phyloP scores from a whole-genome alignment of 92 coral and sea anemone species.

The Heliopora coerulea region DNA sequence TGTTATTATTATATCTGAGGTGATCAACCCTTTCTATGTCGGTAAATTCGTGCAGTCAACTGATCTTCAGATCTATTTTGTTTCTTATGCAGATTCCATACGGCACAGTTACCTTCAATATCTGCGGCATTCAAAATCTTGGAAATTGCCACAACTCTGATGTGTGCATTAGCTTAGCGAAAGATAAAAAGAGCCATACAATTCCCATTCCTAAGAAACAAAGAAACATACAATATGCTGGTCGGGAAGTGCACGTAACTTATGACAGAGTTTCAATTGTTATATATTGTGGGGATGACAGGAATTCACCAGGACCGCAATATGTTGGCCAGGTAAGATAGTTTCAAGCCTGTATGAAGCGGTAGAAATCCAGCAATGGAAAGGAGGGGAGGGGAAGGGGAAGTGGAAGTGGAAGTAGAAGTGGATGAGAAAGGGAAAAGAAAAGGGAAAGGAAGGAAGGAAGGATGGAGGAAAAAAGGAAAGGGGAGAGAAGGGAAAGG shows the following conservation, averaged over 20 bases:
- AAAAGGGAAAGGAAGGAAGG: too few species aligned
- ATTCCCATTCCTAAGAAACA: background rate
- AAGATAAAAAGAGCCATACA: background rate
- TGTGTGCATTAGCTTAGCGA: background rate
- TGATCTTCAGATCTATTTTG: too few species aligned
- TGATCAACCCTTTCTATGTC: too few species aligned
- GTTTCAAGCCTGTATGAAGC: background rate
- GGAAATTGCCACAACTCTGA: background rate
- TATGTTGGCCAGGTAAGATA: slow-evolving; percentile 25
- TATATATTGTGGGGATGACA: slow-evolving; percentile 19
- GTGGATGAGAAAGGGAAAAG: too few species aligned
- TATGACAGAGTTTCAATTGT: background rate
- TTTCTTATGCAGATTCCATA: background rate
- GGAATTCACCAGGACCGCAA: slow-evolving; percentile 10
- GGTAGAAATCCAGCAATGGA: too few species aligned
- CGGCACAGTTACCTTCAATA: background rate
- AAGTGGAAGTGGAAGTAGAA: too few species aligned
- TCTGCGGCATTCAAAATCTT: background rate
- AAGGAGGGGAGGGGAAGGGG: too few species aligned
- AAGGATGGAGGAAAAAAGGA: too few species aligned
- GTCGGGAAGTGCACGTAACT: slow-evolving; percentile 8
- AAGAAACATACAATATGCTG: background rate
- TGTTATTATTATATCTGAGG: too few species aligned
- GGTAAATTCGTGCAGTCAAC: too few species aligned
- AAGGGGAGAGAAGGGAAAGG: too few species aligned